These are phyloP conservation scores for Eira barbara DNA, from an alignment of 2,113 vertebrate genomes.

Conservation along the genomic window DNA sequence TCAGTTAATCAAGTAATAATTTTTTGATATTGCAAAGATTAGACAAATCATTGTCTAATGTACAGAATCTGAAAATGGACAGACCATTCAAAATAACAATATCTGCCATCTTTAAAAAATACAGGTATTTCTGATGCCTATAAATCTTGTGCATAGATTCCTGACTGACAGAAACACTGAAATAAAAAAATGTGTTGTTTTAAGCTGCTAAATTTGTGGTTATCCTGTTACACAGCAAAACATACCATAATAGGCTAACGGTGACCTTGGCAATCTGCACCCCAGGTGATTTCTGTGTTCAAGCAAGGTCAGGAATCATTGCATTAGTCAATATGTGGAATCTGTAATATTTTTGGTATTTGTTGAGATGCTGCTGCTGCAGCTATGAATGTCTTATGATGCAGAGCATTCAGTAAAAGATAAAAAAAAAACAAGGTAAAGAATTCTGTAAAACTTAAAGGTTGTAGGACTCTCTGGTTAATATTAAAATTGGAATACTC, in stretches of 20 bases:
- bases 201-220: not conserved
- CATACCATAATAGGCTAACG: not conserved
- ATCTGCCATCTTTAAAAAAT: conserved; percentile 9
- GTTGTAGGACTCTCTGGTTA: not conserved
- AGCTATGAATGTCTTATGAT: not conserved
- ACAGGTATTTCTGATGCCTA: not conserved
- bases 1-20: not conserved
- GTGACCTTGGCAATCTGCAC: not conserved
- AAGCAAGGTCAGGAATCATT: not conserved
- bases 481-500: not conserved
- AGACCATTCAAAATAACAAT: conserved; percentile 32
- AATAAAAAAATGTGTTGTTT: not conserved
- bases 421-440: not conserved
- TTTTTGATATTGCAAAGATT: not conserved
- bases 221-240: not conserved
- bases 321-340: not conserved
- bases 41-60: conserved; percentile 24
- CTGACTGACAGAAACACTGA: not conserved
- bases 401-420: not conserved
- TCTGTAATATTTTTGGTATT: not conserved
- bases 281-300: not conserved
- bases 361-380: not conserved
- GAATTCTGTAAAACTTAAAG: not conserved
- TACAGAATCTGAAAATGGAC: not conserved
- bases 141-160: conserved; percentile 16